phyloP scores from a whole-genome alignment of 1,140 invertebrate genomes.

The Panagrolaimus sp. region DNA sequence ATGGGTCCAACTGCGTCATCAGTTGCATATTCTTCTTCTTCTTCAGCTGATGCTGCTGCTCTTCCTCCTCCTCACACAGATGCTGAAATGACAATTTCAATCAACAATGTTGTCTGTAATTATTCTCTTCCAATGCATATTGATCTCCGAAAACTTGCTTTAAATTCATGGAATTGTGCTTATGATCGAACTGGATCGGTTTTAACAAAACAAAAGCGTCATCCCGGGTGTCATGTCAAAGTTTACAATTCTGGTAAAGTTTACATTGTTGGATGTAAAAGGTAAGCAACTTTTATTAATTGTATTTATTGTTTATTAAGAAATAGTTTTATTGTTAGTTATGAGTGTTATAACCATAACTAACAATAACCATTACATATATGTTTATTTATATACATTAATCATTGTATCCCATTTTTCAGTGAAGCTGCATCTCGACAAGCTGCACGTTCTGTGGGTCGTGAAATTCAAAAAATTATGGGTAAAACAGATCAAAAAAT shows the following conservation, averaged over 20 bases:
- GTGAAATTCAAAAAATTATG: constrained; percentile 74
- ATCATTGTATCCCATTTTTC: constrained; percentile 24
- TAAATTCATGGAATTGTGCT: constrained; percentile 74
- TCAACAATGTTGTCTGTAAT: constrained; percentile 97
- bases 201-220: constrained; percentile 48
- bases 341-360: too few relatives aligned
- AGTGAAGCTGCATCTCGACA: constrained; percentile 77
- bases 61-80: background rate
- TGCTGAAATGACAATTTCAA: constrained; percentile 74
- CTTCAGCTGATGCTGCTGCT: background rate
- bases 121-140: constrained; percentile 94
- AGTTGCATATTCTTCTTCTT: background rate
- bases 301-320: constrained; percentile 12
- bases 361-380: too few relatives aligned
- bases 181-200: constrained; percentile 72
- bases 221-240: constrained; percentile 54
- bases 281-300: constrained; percentile 40
- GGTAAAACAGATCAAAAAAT: constrained; percentile 71
- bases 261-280: constrained; percentile 54
- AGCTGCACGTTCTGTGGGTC: constrained; percentile 83
- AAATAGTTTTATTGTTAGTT: too few relatives aligned
- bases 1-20: too few relatives aligned
- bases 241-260: constrained; percentile 57
- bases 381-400: background rate
- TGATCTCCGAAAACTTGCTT: constrained; percentile 86